phyloP scores from a whole-genome alignment of 1,140 invertebrate genomes.

The Temnothorax longispinosus region DNA sequence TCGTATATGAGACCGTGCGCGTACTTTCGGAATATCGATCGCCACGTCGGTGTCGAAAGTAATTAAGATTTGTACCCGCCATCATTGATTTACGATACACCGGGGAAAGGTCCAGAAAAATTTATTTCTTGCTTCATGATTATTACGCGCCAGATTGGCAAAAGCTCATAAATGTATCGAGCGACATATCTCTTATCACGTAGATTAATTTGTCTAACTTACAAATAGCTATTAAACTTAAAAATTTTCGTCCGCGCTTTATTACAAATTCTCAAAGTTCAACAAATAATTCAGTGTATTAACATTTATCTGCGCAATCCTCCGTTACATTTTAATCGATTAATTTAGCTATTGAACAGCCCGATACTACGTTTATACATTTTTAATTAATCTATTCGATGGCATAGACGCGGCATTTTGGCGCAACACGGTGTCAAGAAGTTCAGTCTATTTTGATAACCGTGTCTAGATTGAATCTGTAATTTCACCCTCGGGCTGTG shows the following conservation, averaged over 20 bases:
- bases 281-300: too few relatives aligned
- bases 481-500: conserved; percentile 38
- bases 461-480: conserved; percentile 44
- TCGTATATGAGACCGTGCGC: not conserved
- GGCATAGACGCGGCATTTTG: not conserved
- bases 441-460: conserved; percentile 32
- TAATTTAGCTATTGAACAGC: not conserved
- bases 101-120: not conserved
- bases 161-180: too few relatives aligned
- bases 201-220: not conserved
- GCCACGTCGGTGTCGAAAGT: not conserved
- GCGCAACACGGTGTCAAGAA: not conserved
- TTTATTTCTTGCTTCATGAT: not conserved
- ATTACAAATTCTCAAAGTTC: too few relatives aligned
- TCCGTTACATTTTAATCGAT: not conserved
- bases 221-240: not conserved
- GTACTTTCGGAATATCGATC: conserved; percentile 22
- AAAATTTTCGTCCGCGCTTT: too few relatives aligned
- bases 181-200: not conserved
- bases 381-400: conserved; percentile 8
- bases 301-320: not conserved
- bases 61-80: conserved; percentile 21
- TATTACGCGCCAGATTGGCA: not conserved
- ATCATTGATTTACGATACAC: not conserved
- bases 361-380: conserved; percentile 2